Conservation (phyloP, 1,140 invertebrate genomes). For the Aphelenchoides fujianensis region DNA sequence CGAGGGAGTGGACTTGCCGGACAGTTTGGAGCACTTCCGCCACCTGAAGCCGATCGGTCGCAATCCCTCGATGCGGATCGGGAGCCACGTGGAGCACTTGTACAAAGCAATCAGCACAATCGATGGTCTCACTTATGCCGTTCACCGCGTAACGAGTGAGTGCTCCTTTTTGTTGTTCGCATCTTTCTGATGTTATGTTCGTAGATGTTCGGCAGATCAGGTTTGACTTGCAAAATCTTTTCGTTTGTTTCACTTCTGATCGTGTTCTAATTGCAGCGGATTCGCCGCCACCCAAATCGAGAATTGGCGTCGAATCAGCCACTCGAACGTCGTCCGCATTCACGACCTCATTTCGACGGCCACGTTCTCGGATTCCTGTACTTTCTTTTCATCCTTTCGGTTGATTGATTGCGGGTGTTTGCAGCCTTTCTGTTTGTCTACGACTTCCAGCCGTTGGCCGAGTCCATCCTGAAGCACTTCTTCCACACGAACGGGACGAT, state of each 20-base stretch:
- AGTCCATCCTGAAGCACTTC: constrained; percentile 20
- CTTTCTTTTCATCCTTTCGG: neutral
- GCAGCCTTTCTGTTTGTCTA: constrained; percentile 28
- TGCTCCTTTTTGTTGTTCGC: too few species aligned
- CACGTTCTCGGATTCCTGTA: constrained; percentile 2
- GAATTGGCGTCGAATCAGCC: constrained; percentile 25
- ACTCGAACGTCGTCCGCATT: constrained; percentile 24
- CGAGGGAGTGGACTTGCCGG: neutral
- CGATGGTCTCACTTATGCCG: constrained; percentile 26
- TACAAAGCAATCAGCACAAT: constrained; percentile 29
- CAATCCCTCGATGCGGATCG: constrained; percentile 15
- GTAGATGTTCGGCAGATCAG: constrained; percentile 5
- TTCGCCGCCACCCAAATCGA: constrained; percentile 16
- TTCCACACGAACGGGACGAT: constrained; percentile 32
- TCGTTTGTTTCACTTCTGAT: too few species aligned
- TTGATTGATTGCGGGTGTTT: constrained; percentile 9
- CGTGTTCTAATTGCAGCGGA: neutral
- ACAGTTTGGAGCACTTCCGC: constrained; percentile 10
- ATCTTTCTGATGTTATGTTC: too few species aligned
- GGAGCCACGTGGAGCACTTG: constrained; percentile 8
- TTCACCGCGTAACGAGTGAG: constrained; percentile 22
- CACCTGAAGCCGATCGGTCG: constrained; percentile 8
- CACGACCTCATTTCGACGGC: constrained; percentile 20
- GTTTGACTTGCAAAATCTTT: neutral
- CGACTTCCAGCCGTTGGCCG: constrained; percentile 34